Percentiles rank a stretch among this genome's conserved stretches.
These are phyloP conservation scores for Limnephilus lunatus DNA, from an alignment of 2,888 invertebrate species.

Conservation along the genomic window DNA sequence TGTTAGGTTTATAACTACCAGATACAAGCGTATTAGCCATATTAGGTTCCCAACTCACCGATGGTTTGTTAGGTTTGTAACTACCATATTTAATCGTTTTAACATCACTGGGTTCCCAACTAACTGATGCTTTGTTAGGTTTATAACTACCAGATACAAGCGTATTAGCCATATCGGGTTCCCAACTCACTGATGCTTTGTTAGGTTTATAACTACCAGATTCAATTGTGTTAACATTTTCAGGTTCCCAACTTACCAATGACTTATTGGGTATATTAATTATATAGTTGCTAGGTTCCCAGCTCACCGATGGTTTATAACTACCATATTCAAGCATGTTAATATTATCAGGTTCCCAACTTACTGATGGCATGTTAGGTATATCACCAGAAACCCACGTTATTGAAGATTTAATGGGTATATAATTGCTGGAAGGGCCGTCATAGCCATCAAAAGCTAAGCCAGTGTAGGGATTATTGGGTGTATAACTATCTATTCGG, in stretches of 20 bases:
- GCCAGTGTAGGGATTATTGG: neutral
- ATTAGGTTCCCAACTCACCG: neutral
- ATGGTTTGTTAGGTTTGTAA: neutral
- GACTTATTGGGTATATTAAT: neutral
- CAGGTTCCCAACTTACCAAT: neutral
- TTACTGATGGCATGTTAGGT: neutral
- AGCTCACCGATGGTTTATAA: neutral
- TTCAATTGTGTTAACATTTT: neutral
- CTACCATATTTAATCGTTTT: neutral
- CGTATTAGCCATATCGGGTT: neutral
- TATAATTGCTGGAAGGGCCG: neutral
- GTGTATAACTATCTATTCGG: neutral
- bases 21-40: neutral
- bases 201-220: neutral
- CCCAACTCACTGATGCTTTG: neutral
- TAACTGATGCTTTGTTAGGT: too few relatives aligned
- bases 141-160: neutral
- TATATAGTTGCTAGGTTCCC: neutral
- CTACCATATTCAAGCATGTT: neutral
- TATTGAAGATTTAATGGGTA: neutral
- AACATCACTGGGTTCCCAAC: neutral
- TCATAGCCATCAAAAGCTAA: neutral
- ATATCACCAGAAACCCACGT: neutral
- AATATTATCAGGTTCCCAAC: neutral
- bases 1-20: neutral